A percentile compares a stretch with the other conserved stretches of the same genome.
Conservation (phyloP, 2,113 vertebrate genomes). For the Anarhynchus alexandrinus region DNA sequence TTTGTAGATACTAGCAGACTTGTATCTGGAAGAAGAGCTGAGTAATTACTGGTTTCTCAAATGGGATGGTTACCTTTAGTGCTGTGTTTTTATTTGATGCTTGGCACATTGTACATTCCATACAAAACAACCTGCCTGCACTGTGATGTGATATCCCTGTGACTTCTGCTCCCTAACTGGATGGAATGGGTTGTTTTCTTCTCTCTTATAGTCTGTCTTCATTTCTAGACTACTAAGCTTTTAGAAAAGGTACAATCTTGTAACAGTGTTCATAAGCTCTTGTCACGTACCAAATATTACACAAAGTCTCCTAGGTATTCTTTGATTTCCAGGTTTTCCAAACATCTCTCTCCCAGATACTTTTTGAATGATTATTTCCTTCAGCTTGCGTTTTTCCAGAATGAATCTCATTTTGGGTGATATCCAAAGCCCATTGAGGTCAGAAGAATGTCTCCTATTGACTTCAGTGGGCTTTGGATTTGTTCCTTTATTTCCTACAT, state of each 20-base stretch:
- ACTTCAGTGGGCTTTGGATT: conserved; percentile 50
- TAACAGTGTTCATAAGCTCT: background rate
- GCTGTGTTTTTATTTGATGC: background rate
- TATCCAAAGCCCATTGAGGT: conserved; percentile 57
- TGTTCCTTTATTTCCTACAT: conserved; percentile 46
- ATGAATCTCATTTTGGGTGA: conserved; percentile 51
- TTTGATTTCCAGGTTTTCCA: conserved; percentile 56
- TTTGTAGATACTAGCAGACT: background rate
- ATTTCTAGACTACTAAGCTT: background rate
- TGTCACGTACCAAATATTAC: background rate
- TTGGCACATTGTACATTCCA: background rate
- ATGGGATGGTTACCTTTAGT: background rate
- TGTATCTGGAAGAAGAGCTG: background rate
- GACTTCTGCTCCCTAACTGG: background rate
- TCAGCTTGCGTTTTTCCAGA: conserved; percentile 49
- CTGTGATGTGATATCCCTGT: background rate
- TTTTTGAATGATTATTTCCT: conserved; percentile 53
- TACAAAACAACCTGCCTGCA: background rate
- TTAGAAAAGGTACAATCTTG: background rate
- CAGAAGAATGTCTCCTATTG: conserved; percentile 56
- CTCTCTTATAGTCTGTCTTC: background rate
- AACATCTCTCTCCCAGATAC: conserved; percentile 25
- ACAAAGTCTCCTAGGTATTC: conserved; percentile 34
- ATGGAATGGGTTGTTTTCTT: background rate
- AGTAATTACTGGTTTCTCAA: background rate